Evolutionary conservation across 2,888 invertebrate species (phyloP).

Genomic region (Corythucha ciliata): DNA sequence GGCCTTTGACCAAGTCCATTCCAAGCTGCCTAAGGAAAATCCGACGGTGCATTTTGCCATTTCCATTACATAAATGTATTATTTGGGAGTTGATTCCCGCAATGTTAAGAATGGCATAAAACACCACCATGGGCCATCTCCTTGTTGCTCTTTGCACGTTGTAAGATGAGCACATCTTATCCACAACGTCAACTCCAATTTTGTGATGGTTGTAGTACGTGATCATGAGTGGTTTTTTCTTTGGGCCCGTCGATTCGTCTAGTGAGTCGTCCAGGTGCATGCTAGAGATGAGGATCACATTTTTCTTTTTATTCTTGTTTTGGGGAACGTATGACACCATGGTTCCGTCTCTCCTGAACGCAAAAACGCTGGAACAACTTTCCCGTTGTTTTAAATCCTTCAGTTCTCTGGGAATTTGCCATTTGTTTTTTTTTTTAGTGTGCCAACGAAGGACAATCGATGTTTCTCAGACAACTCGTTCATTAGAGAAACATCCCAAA

Average conservation of each 20-base stretch:
- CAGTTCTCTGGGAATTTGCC: too few species aligned
- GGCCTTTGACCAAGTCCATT: background rate
- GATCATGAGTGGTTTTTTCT: constrained; percentile 28
- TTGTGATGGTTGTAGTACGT: too few species aligned
- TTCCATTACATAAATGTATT: constrained; percentile 4
- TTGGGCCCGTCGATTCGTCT: constrained; percentile 27
- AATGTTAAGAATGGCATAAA: constrained; percentile 33
- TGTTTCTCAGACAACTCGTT: constrained; percentile 21
- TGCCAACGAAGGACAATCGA: constrained; percentile 11
- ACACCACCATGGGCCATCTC: constrained; percentile 29
- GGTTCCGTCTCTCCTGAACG: constrained; percentile 31
- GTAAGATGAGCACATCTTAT: constrained; percentile 34
- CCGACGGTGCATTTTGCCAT: background rate
- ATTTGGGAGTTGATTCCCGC: constrained; percentile 33
- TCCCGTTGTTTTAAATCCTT: constrained; percentile 28
- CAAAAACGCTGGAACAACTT: too few species aligned
- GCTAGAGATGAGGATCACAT: too few species aligned
- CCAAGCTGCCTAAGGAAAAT: background rate
- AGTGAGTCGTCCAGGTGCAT: constrained; percentile 29
- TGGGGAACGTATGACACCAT: constrained; percentile 35
- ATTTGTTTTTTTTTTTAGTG: too few species aligned
- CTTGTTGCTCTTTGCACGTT: constrained; percentile 30
- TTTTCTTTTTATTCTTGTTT: constrained; percentile 26
- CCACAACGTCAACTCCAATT: constrained; percentile 35
- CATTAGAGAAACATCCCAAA: constrained; percentile 34